Percentiles rank a stretch among this genome's conserved stretches.
phyloP scores from a whole-genome alignment of 2,113 vertebrate species.

The Alectura lathami region DNA sequence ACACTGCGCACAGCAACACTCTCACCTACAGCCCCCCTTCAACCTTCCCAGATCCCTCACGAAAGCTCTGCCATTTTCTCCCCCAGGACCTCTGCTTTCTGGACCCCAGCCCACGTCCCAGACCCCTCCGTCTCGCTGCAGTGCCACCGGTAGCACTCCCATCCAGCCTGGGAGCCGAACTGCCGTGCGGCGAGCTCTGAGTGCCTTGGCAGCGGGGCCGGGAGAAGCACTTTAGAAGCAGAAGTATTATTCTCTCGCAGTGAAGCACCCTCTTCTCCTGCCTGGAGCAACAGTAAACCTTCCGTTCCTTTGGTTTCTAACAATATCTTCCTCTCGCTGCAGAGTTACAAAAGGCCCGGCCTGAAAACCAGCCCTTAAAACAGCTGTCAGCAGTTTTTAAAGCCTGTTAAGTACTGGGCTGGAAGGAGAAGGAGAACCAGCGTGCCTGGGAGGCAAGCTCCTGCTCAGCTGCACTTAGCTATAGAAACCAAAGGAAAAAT shows the following conservation, averaged over 20 bases:
- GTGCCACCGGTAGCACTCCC: rapidly evolving
- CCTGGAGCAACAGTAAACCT: not conserved
- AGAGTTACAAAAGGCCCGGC: not conserved
- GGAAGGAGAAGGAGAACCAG: not conserved
- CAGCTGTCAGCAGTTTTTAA: conserved; percentile 12
- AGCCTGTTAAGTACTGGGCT: not conserved
- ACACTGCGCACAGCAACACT: rapidly evolving
- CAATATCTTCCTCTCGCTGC: not conserved
- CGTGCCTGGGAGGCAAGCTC: not conserved
- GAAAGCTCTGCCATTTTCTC: not conserved
- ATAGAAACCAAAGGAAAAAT: rapidly evolving
- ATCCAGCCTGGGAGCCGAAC: not conserved
- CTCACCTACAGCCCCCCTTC: not conserved
- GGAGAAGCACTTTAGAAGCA: not conserved
- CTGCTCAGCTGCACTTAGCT: not conserved
- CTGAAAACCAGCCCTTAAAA: not conserved
- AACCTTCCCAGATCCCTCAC: not conserved
- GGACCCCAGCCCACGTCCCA: not conserved
- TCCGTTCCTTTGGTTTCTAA: not conserved
- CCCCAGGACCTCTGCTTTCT: not conserved
- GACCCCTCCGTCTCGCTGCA: rapidly evolving
- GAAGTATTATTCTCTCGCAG: not conserved
- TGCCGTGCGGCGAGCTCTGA: rapidly evolving
- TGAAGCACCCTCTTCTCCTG: not conserved
- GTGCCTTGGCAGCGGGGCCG: not conserved